Evolutionary conservation across 2,797 vertebrate species (phyloP), one percentile per base, ranked within the genome.

Genomic region (Neosilurus hyrtlii): DNA sequence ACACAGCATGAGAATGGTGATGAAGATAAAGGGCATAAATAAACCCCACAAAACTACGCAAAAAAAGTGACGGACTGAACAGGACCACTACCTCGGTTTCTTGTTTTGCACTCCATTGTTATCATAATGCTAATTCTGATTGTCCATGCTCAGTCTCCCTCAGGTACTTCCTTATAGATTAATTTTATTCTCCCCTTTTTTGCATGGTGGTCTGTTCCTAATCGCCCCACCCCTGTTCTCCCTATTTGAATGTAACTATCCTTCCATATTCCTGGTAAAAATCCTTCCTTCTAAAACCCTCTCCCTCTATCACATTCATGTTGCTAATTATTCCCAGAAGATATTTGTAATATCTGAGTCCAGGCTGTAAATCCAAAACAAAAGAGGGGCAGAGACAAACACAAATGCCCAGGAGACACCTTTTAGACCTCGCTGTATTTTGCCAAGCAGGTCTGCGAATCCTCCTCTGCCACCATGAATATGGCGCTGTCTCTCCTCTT

Each of bases 261-360:
- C 1, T 26, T n/a, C 49, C n/a, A 72, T 11, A 9, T 22, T 26
- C n/a, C 6, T 8, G 5, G 24, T 73, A 73, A 73, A 72, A 73
- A 73, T 54, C 22, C 22, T 8, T 51, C 49, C 54, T 73, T 73
- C 24, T 22, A 24, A 22, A 80, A 0, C 56, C 62, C 24, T 24
- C 88, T 80, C 90, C 78, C 89, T 89, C 88, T 87, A 16, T 35
- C 35, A 72, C 26, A 62, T 43, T 65, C n/a, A 54, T 51, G 52
- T 22, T 59, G 14, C 51, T 26, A 11, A 76, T 87, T 89, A 91
- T 78, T 91, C 90, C 90, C 91, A 95, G 89, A 95, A 95, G 81
- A 95, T 94, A 87, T 95, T 95, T 85, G 94, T 95, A 89, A 95
- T 95, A 89, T 95, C 94, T 78, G 94, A 95, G 91, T 95, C 94